Evolutionary conservation across 1,140 invertebrate genomes (phyloP), one percentile per base, ranked within the genome.

Genomic region (Pseudomyrmex cubaensis): DNA sequence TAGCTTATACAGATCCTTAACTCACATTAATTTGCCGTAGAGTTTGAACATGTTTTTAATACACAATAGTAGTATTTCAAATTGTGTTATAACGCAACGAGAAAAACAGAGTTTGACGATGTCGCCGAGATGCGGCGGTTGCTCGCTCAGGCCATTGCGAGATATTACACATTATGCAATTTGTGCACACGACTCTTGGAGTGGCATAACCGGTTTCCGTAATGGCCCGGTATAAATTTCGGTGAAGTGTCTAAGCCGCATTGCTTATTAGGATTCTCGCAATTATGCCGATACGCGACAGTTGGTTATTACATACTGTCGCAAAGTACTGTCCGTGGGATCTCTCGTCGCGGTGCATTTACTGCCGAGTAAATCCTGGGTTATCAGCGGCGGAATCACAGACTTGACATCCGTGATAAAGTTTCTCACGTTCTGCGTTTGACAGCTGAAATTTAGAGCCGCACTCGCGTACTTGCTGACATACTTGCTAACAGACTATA

Each of bases 301-400:
- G 54, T 10, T 25, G 48, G 9, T 22, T 57, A 78, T 69, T 48
- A 78, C 64, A 13, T 12, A 66, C n/a, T 66, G 74, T 77, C 62
- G 74, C 62, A 54, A 77, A 67, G 54, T 77, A 56, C 35, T 35
- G 13, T 44, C 74, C 74, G 74, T 77, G 74, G 74, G 74, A 77
- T 77, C 52, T 59, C 63, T 20, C 44, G 62, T 54, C 15, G 48
- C 15, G 48, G 17, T 62, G 54, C 56, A 17, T 15, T 13, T 17
- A 10, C 25, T 54, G 25, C 35, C 35, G 35, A 35, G 35, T 35
- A 35, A 77, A 77, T 67, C 63, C n/a, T 54, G 9, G 7, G 74
- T 48, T 77, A 77, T 77, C 74, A 56, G 17, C 20, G 25, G 35
- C 15, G 46, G n/a, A 76, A 25, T 63, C 46, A 2, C 35, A 64